phyloP scores from a whole-genome alignment of 2,113 vertebrate genomes.

The Bungarus multicinctus region DNA sequence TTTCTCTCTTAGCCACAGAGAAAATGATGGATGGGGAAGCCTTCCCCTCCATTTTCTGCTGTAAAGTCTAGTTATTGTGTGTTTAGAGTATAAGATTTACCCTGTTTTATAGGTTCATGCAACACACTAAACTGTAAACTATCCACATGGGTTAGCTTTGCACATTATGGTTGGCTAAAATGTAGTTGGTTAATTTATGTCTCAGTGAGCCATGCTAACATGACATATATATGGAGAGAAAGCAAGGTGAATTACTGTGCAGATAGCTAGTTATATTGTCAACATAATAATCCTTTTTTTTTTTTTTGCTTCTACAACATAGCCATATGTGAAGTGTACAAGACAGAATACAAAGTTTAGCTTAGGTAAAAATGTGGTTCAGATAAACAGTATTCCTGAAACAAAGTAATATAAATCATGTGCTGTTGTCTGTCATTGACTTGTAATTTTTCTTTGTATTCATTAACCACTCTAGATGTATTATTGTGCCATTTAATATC shows the following conservation, averaged over 20 bases:
- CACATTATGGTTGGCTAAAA: background rate
- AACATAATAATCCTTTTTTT: background rate
- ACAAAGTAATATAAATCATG: background rate
- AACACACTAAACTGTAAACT: background rate
- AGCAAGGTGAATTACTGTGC: background rate
- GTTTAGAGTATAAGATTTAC: background rate
- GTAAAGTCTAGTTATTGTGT: background rate
- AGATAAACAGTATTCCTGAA: background rate
- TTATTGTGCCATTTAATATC: background rate
- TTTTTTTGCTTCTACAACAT: background rate
- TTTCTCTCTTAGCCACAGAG: background rate
- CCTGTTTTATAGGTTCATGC: background rate
- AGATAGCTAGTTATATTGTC: background rate
- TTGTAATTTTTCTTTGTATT: background rate
- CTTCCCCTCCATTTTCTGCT: background rate
- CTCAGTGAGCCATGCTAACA: background rate
- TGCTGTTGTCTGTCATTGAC: background rate
- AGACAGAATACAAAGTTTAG: background rate
- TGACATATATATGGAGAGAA: background rate
- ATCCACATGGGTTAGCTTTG: background rate
- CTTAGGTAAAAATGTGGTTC: background rate
- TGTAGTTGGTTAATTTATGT: background rate
- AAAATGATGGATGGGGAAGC: background rate
- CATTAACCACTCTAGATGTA: background rate
- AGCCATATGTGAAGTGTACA: background rate